Base-by-base conservation (phyloP, 2,888 invertebrate species). In the Leucophora obtusa region DNA sequence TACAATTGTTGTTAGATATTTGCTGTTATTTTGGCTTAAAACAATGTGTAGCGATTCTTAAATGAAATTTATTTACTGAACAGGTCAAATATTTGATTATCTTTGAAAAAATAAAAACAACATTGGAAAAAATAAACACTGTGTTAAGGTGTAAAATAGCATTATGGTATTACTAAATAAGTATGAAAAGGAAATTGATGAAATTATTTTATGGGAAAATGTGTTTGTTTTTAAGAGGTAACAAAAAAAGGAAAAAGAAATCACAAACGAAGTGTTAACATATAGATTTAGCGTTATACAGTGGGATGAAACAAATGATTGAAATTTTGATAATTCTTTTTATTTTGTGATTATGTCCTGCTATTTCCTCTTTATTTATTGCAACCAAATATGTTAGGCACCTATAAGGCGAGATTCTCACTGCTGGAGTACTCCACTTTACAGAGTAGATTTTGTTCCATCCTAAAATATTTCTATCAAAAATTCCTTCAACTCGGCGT, bases 31-130 rank as follows among this genome's bases (percentile, higher is more conserved):
- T 47, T 47, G n/a, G n/a, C n/a, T 47, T 28, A n/a, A 47, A 47
- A 47, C 43, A 47, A 47, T 47, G 43, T 47, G 43, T 47, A 47
- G 43, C n/a, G 43, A 47, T 47, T 66, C 24, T 72, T 66, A 71
- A 66, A 70, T 85, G 84, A 87, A 87, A 87, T 87, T 87, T 87
- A 87, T 87, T 71, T 87, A 85, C 85, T 83, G 84, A 85, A 85
- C 86, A 87, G 88, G 86, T 87, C 87, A 88, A 87, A 87, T 86
- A 87, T 88, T 87, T 86, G 87, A 88, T 87, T 88, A 87, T 87
- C 87, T 73, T 59, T 51, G 17, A 69, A 21, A 53, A 50, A 24
- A 8, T 15, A 69, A 28, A 15, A 56, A n/a, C 17, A 18, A 54
- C 10, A 21, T 28, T 28, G 28, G 62, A 47, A 51, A 68, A 66